Base-by-base conservation (phyloP, 2,113 vertebrate species). In the Sinocyclocheilus maitianheensis region DNA sequence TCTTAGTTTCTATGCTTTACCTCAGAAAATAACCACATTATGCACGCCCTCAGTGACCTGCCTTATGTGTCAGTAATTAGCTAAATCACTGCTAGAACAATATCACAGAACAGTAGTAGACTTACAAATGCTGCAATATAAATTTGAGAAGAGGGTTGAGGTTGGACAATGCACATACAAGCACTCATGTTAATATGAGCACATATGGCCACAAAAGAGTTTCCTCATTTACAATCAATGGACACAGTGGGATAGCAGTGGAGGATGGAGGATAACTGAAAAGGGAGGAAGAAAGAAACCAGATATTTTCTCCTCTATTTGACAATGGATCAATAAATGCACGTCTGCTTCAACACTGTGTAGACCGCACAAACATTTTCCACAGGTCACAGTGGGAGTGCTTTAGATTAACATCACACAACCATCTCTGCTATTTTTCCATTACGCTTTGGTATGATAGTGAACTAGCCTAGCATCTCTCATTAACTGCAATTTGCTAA, bases 241-340 rank as follows among this genome's bases (percentile, higher is more conserved):
- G 34, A 80, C 77, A 20, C 18, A 60, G 9, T 51, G 12, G 30
- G 53, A 55, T 7, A 60, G 55, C 55, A 22, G 55, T 9, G 14
- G 3, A 51, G 6, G 24, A 22, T 26, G 65, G 18, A 79, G 77
- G 77, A 3, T 3, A 40, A 79, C 30, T 60, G 26, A 58, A 22
- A 10, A 14, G 11, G 22, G 37, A 80, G 58, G 34, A 80, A n/a
- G 34, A 69, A 43, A 65, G 40, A 20, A 46, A 81, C 5, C 14
- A 67, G 34, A 37, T 1, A 40, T 55, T 71, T 89, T 82, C 63
- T 60, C 43, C 86, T 79, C 80, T 46, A 58, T 83, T 87, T 87
- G 58, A 58, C 24, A 22, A 10, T 14, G 84, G 12, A 83, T 85
- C 65, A 79, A 85, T 87, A 87, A 83, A 76, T 30, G 43, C 8